These are phyloP conservation scores for Ciconia stormi DNA, from an alignment of 2,113 vertebrate genomes.

Conservation along the genomic window DNA sequence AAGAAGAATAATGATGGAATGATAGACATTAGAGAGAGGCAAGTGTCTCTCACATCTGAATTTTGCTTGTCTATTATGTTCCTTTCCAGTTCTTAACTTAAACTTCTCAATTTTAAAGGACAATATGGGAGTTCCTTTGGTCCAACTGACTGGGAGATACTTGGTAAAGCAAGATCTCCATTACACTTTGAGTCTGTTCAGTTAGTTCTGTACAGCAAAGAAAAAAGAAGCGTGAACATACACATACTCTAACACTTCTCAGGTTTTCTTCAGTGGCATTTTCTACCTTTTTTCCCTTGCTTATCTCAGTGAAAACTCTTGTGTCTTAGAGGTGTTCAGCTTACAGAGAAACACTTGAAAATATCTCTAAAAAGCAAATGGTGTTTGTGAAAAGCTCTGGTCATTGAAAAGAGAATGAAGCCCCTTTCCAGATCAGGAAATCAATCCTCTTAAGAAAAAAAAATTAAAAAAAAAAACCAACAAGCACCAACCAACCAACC, in stretches of 20 bases:
- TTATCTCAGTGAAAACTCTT: not conserved
- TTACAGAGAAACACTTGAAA: not conserved
- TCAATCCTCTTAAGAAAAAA: not conserved
- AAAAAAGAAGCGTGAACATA: not conserved
- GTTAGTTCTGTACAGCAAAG: not conserved
- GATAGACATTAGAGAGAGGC: not conserved
- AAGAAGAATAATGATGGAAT: not conserved
- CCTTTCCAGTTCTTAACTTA: not conserved
- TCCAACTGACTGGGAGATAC: not conserved
- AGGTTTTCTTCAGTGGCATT: not conserved
- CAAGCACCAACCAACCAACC: not conserved
- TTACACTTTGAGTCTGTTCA: not conserved
- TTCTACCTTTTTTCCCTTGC: not conserved
- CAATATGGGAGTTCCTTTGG: not conserved
- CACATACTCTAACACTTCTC: rapidly evolving
- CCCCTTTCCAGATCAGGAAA: not conserved
- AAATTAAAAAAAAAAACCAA: not conserved
- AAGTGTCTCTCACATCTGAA: not conserved
- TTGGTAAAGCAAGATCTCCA: not conserved
- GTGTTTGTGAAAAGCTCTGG: not conserved
- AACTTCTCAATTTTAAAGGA: not conserved
- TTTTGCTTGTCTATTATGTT: not conserved
- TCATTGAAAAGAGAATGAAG: not conserved
- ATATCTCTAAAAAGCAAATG: not conserved
- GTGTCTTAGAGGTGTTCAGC: not conserved